phyloP scores from a whole-genome alignment of 2,797 vertebrate species.

The Bufotes viridis region DNA sequence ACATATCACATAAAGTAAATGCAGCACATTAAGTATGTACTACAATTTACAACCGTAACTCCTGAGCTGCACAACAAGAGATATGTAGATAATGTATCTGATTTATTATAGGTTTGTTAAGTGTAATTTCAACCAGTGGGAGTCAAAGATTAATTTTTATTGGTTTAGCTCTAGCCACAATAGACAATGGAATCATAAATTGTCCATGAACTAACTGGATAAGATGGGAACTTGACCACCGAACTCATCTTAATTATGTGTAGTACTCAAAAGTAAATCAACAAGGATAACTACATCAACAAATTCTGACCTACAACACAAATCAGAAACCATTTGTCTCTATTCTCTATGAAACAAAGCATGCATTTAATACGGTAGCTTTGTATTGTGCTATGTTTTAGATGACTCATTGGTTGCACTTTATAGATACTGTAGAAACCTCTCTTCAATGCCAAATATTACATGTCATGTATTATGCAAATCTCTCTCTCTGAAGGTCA shows the following conservation, averaged over 20 bases:
- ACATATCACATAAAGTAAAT: not conserved
- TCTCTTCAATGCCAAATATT: no score
- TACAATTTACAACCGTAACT: not conserved
- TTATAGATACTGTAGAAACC: not conserved
- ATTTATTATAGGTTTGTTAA: constrained; percentile 29
- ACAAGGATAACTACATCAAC: constrained; percentile 27
- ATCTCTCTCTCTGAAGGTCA: no score
- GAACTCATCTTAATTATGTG: constrained; percentile 27
- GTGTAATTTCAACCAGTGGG: constrained; percentile 16
- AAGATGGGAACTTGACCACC: constrained; percentile 36
- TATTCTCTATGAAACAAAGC: constrained; percentile 28
- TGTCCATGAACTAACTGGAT: constrained; percentile 4
- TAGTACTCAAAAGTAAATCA: constrained; percentile 35
- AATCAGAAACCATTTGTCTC: constrained; percentile 29
- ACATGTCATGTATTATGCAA: not conserved
- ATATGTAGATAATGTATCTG: not conserved
- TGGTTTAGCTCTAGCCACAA: constrained; percentile 31
- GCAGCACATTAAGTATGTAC: not conserved
- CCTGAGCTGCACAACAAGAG: not conserved
- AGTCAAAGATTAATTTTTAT: constrained; percentile 43
- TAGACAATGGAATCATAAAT: constrained; percentile 33
- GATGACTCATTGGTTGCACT: not conserved
- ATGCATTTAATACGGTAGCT: not conserved
- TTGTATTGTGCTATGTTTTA: not conserved
- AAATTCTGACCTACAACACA: constrained; percentile 33